Base-by-base conservation (phyloP, 2,797 vertebrate genomes). In the Macrochelys suwanniensis region DNA sequence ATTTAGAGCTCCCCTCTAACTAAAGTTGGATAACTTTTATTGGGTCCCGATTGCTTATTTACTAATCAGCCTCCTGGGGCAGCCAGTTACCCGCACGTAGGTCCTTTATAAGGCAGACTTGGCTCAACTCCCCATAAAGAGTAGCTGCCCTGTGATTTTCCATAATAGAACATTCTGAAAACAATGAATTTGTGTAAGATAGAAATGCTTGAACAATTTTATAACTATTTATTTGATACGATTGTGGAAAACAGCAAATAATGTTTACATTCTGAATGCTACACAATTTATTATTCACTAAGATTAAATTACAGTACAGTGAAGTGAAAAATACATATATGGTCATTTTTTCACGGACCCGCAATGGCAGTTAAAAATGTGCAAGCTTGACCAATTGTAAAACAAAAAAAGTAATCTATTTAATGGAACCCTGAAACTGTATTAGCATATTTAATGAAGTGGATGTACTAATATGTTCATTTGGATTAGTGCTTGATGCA, bases 221-320 rank as follows among this genome's bases (percentile, higher is more conserved):
- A 95, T 53, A 95, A 54, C 78, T 92, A 16, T 90, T 94, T 81
- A 31, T 97, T 87, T 89, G 80, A 77, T 23, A 83, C 81, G 31
- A 92, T 89, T 88, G 45, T 80, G 45, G 87, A 81, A 94, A 97
- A 88, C 84, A 47, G 19, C 16, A 94, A 95, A 94, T 84, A 89
- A 92, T 79, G 37, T 93, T 92, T 85, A 91, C 80, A 81, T 96
- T 95, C 17, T 71, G 33, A 57, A 45, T 89, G 81, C 71, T 87
- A 85, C 81, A 93, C 94, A 89, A 89, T 51, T 82, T 95, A 93
- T 89, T 95, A 90, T 92, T 96, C 82, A 49, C 47, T 74, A 93
- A 96, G 85, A 94, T 95, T 96, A 96, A 95, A 96, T 96, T 96
- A 92, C 37, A 89, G 79, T 71, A 83, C 50, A 93, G 88, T 83